A percentile compares a stretch with the other conserved stretches of the same genome.
phyloP scores from a whole-genome alignment of 1,140 invertebrate species.

The Nixonia krombeini region DNA sequence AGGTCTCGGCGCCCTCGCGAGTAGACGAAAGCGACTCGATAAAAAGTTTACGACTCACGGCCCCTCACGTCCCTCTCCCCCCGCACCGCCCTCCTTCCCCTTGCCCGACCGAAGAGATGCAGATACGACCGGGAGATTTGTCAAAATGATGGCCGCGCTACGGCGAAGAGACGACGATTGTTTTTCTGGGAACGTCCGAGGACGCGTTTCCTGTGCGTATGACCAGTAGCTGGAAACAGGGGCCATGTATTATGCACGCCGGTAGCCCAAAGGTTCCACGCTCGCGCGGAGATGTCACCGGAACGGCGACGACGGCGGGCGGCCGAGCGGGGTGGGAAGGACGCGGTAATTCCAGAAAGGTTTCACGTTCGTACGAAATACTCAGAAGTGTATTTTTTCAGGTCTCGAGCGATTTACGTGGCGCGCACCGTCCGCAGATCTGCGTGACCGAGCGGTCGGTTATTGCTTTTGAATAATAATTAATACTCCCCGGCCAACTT shows the following conservation, averaged over 20 bases:
- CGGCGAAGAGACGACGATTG: background rate
- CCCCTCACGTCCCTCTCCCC: too few relatives aligned
- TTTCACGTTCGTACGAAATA: slow-evolving; percentile 48
- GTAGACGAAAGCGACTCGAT: too few relatives aligned
- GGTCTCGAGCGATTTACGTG: slow-evolving; percentile 25
- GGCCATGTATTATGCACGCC: slow-evolving; percentile 19
- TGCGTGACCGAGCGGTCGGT: slow-evolving; percentile 41
- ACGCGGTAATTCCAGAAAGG: slow-evolving; percentile 42
- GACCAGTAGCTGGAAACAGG: slow-evolving; percentile 7
- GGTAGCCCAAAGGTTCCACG: slow-evolving; percentile 4
- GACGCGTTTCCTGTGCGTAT: slow-evolving; percentile 13
- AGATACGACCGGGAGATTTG: too few relatives aligned
- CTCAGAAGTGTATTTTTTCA: slow-evolving; percentile 49
- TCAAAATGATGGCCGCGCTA: too few relatives aligned
- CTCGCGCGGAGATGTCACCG: slow-evolving; percentile 12
- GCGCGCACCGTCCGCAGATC: background rate
- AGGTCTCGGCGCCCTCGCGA: too few relatives aligned
- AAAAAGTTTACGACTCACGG: too few relatives aligned
- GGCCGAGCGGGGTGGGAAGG: too few relatives aligned
- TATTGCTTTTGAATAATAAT: slow-evolving; percentile 46
- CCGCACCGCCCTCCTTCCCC: too few relatives aligned
- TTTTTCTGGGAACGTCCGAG: slow-evolving; percentile 2
- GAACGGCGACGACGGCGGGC: background rate
- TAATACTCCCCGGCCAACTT: too few relatives aligned
- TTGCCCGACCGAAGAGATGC: too few relatives aligned